phyloP scores from a whole-genome alignment of 2,888 invertebrate genomes.

The Azorinus chamasolen region DNA sequence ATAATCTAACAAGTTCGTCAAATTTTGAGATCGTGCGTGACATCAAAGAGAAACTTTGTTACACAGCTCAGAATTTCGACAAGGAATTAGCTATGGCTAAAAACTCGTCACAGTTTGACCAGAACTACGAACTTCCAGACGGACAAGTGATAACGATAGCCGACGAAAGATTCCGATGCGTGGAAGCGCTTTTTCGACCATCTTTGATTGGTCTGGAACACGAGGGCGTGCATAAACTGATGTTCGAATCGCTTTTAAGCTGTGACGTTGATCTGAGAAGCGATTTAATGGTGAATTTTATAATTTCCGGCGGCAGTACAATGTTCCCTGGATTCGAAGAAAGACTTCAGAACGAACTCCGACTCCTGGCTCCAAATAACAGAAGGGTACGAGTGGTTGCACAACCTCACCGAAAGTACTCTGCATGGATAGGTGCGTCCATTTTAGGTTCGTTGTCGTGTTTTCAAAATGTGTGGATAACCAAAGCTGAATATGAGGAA shows the following conservation, averaged over 20 bases:
- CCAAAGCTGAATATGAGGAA: conserved; percentile 76
- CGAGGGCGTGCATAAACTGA: conserved; percentile 75
- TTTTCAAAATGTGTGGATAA: conserved; percentile 89
- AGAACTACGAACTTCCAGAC: conserved; percentile 75
- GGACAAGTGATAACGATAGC: conserved; percentile 83
- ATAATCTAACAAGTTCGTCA: conserved; percentile 74
- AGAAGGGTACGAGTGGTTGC: conserved; percentile 98
- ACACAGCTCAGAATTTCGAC: conserved; percentile 67
- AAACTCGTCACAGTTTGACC: conserved; percentile 73
- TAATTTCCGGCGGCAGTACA: conserved; percentile 92
- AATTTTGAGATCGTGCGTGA: conserved; percentile 68
- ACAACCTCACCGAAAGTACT: conserved; percentile 90
- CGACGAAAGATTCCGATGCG: conserved; percentile 79
- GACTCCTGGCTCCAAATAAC: conserved; percentile 95
- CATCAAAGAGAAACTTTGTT: conserved; percentile 65
- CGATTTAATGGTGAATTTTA: conserved; percentile 79
- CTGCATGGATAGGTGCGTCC: conserved; percentile 33
- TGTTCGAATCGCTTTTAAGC: conserved; percentile 65
- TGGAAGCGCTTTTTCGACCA: conserved; percentile 81
- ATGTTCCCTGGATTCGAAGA: conserved; percentile 94
- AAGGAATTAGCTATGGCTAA: conserved; percentile 77
- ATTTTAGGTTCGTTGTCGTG: conserved; percentile 85
- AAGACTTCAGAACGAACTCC: conserved; percentile 85
- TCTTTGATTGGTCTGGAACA: conserved; percentile 77
- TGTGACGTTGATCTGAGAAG: conserved; percentile 82